phyloP scores from a whole-genome alignment of 2,888 invertebrate species.

The Stenotaenia linearis region DNA sequence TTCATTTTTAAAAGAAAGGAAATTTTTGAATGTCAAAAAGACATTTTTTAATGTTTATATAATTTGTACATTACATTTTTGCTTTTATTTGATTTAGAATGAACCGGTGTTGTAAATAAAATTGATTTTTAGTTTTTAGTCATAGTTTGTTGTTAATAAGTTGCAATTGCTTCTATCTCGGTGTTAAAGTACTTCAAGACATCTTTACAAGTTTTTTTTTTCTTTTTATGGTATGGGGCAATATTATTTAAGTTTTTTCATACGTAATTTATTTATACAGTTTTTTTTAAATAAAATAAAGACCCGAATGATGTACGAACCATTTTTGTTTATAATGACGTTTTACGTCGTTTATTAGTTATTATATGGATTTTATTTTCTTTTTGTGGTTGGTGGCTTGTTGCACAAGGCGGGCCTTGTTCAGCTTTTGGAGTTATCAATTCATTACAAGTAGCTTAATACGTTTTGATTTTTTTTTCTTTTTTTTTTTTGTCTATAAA shows the following conservation, averaged over 20 bases:
- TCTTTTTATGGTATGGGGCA: neutral
- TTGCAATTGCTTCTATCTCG: too few species aligned
- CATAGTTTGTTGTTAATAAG: too few species aligned
- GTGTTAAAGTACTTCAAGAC: neutral
- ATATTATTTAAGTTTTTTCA: neutral
- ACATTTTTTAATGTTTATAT: too few species aligned
- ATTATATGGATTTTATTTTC: neutral
- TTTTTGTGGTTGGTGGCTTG: neutral
- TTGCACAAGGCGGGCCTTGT: conserved; percentile 9
- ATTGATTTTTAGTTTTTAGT: too few species aligned
- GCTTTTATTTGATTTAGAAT: too few species aligned
- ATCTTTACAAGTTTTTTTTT: neutral
- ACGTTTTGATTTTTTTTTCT: neutral
- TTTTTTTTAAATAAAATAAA: neutral
- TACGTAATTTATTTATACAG: too few species aligned
- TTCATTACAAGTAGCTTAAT: neutral
- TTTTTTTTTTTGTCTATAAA: neutral
- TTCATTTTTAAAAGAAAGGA: too few species aligned
- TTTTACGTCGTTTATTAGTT: neutral
- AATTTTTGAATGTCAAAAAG: too few species aligned
- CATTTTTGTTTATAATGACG: neutral
- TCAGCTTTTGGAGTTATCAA: neutral
- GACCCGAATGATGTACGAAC: neutral
- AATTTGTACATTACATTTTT: too few species aligned
- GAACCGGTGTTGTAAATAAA: too few species aligned